A percentile compares a stretch with the other conserved stretches of the same genome.
phyloP scores from a whole-genome alignment of 2,113 vertebrate genomes.

The Glaucomys volans region DNA sequence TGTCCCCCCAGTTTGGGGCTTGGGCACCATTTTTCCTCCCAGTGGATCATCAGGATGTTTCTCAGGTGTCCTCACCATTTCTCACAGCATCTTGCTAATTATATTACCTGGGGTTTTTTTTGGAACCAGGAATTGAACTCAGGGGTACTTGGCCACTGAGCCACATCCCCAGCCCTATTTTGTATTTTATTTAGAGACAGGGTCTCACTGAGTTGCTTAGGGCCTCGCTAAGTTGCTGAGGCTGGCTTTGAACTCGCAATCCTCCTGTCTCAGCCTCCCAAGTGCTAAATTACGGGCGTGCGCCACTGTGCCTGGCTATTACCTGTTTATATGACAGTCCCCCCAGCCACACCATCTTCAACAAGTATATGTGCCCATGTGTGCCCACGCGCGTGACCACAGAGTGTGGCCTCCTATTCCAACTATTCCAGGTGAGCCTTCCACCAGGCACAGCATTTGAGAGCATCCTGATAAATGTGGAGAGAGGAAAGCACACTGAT shows the following conservation, averaged over 20 bases:
- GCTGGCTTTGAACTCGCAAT: too few species aligned
- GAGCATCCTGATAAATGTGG: not conserved
- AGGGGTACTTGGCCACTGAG: too few species aligned
- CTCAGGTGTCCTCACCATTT: not conserved
- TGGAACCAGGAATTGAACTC: too few species aligned
- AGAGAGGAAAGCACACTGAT: not conserved
- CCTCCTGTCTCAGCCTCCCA: too few species aligned
- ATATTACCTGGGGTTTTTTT: too few species aligned
- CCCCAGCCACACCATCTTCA: not conserved
- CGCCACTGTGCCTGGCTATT: too few species aligned
- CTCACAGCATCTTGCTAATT: not conserved
- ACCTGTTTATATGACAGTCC: not conserved
- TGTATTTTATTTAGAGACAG: too few species aligned
- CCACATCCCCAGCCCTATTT: too few species aligned
- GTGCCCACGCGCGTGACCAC: too few species aligned
- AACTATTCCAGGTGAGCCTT: not conserved
- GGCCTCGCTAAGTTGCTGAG: too few species aligned
- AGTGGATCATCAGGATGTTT: not conserved
- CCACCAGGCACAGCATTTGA: not conserved
- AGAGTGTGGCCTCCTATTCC: not conserved
- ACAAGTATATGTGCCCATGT: accelerated
- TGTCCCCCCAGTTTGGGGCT: not conserved
- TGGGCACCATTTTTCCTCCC: not conserved
- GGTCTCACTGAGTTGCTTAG: too few species aligned
- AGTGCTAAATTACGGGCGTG: too few species aligned